Base-by-base conservation (phyloP, 2,888 invertebrate species). In the Noctua fimbriata region DNA sequence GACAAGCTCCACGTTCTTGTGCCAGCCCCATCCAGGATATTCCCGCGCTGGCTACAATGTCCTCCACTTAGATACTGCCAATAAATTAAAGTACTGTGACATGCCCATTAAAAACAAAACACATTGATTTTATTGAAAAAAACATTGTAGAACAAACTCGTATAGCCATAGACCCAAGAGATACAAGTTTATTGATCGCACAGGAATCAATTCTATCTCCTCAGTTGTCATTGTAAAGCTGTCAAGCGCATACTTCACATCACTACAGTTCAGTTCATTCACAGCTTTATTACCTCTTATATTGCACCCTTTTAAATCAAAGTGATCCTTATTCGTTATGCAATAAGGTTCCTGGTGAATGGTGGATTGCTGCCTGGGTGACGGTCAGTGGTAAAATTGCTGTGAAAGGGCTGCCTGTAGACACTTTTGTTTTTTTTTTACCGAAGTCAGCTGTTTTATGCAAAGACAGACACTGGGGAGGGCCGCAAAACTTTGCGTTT, bases 221-320 rank as follows among this genome's bases (percentile, higher is more conserved):
- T 67, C 69, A n/a, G 44, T n/a, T 78, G 76, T 79, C 79, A 86
- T 87, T 86, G 72, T 86, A 60, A 72, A 78, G 70, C 70, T 67
- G 28, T 79, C 74, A 79, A 80, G 78, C 52, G 70, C 58, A 70
- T 36, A 69, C 78, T 84, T 82, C 84, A 71, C 79, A 78, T 79
- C 77, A 72, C 36, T 76, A 63, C 1, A 3, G 32, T 28, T 60
- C 1, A 3, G 32, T 28, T 60, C 32, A 63, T 63, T 63, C 32
- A 32, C 18, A 63, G 28, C 18, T 32, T 18, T 63, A 28, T 32
- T 63, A 18, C 28, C 3, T 63, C 18, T 18, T 16, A 32, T 4
- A 9, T 32, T 32, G 16, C 63, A 63, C 32, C 3, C 32, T 63
- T 32, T 63, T 10, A 32, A 32, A 63, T 63, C 18, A 63, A 63